Evolutionary conservation across 2,113 vertebrate genomes (phyloP).

Genomic region (Athene cunicularia): DNA sequence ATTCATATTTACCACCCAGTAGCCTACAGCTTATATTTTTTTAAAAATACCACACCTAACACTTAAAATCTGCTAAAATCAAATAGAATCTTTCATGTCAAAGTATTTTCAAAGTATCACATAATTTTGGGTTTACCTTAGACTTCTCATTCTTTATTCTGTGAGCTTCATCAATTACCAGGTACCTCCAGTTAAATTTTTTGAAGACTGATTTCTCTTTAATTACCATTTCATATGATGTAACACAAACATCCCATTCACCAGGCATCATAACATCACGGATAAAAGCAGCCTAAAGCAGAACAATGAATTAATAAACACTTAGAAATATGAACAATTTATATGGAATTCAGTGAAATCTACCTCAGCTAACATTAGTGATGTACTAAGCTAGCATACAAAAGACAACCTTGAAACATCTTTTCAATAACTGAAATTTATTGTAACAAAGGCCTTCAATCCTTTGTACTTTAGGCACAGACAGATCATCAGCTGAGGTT

Average conservation of each 20-base stretch:
- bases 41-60: not conserved
- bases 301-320: not conserved
- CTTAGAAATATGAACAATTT: not conserved
- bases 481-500: not conserved
- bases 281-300: constrained; percentile 87
- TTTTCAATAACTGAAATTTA: not conserved
- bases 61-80: not conserved
- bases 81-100: not conserved
- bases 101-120: not conserved
- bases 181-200: constrained; percentile 91
- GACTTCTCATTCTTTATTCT: constrained; percentile 94
- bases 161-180: constrained; percentile 91
- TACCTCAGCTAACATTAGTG: not conserved
- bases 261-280: constrained; percentile 92
- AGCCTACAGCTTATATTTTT: not conserved
- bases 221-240: constrained; percentile 92
- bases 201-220: constrained; percentile 91
- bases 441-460: not conserved
- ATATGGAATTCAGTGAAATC: not conserved
- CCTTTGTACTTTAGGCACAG: not conserved
- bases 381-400: not conserved
- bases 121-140: constrained; percentile 77
- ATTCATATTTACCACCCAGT: not conserved
- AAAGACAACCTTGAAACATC: not conserved
- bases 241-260: constrained; percentile 92